Evolutionary conservation across 2,797 vertebrate genomes (phyloP), one percentile per base, ranked within the genome.

Genomic region (Melanotaenia nigrans): DNA sequence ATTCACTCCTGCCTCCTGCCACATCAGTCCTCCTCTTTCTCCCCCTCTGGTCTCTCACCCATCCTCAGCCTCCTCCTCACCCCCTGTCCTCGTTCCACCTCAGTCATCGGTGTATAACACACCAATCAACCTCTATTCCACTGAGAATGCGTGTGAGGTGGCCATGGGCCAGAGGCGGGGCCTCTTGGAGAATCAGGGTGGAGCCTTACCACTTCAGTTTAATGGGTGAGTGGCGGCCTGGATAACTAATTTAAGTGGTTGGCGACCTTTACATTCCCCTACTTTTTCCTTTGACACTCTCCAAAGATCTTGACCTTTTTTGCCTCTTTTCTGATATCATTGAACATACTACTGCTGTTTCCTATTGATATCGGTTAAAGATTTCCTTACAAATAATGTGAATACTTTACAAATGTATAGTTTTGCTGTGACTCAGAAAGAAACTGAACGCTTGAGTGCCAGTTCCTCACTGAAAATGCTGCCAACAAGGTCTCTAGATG

Each of bases 131-230:
- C 92, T 95, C 78, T 94, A 95, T 92, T 95, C 95, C 78, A 89
- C 86, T 71, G 92, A 95, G 78, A 95, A 95, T 83, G 93, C 95
- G 78, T 96, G 94, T 73, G 96, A 97, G 90, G 93, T 96, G 93
- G 95, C 96, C 58, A 94, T 97, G 94, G 96, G 96, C 78, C 96
- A 96, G 84, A 95, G 93, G 94, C 95, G 96, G 92, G 97, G 96
- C 93, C 92, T 95, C 70, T 83, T 92, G 92, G 96, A 97, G 83
- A 95, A 89, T 92, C 96, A 95, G 93, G 95, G 94, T 3, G 90
- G 75, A 88, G 84, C 86, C 88, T 94, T 95, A 85, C 93, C 83
- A 84, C 93, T 95, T 84, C 95, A 95, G 81, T 95, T 95, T 82
- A 98, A 99, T 92, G 97, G 97, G 97, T 99, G 97, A 95, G 98